These are phyloP conservation scores for Tethya wilhelma DNA, from an alignment of 37 sponge, comb jelly and placozoan species.

Conservation along the genomic window DNA sequence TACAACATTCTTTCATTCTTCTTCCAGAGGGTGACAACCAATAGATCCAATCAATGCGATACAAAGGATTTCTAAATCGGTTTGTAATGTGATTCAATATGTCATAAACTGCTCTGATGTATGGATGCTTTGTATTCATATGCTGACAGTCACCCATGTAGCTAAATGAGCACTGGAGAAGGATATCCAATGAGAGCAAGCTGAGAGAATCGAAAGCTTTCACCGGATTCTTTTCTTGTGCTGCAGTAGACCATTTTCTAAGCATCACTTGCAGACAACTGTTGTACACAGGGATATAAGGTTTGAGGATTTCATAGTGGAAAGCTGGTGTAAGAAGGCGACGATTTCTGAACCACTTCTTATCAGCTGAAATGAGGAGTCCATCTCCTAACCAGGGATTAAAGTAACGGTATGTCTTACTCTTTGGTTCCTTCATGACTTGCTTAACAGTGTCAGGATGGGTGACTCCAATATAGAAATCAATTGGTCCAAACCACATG, in stretches of 20 bases:
- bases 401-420: no score
- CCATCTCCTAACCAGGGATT: slow-evolving; percentile 78
- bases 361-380: slow-evolving; percentile 70
- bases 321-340: slow-evolving; percentile 90
- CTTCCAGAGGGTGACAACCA: slow-evolving; percentile 47
- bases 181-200: slow-evolving; percentile 70
- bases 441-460: no score
- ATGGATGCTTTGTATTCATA: slow-evolving; percentile 25
- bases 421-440: no score
- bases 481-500: no score
- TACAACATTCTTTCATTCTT: slow-evolving; percentile 35
- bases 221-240: slow-evolving; percentile 29
- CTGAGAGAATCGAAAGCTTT: slow-evolving; percentile 49
- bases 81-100: slow-evolving; percentile 9
- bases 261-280: no score
- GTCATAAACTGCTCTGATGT: slow-evolving; percentile 55
- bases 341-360: slow-evolving; percentile 78
- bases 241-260: no score
- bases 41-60: no score
- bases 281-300: slow-evolving; percentile 77
- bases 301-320: slow-evolving; percentile 80
- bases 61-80: slow-evolving; percentile 48
- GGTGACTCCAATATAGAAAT: no score
- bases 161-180: slow-evolving; percentile 77
- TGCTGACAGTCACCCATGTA: slow-evolving; percentile 81